phyloP scores from a whole-genome alignment of 2,888 invertebrate genomes.

The Allolobophora icterica region DNA sequence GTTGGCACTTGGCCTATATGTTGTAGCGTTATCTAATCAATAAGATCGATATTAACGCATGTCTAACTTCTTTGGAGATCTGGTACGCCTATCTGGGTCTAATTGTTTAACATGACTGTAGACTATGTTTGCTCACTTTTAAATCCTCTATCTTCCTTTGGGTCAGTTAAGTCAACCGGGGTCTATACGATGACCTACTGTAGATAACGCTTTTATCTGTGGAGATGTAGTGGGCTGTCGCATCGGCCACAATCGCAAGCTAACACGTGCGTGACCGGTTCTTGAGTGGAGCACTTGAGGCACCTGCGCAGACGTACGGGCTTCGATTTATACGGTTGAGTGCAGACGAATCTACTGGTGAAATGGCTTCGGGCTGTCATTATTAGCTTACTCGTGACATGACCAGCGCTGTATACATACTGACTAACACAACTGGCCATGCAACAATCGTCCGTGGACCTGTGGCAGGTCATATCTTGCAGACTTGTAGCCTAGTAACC shows the following conservation, averaged over 20 bases:
- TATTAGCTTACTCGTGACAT: neutral
- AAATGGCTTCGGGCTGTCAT: constrained; percentile 3
- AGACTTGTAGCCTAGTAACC: too few relatives aligned
- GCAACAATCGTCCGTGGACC: neutral
- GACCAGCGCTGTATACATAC: neutral
- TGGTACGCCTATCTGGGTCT: too few relatives aligned
- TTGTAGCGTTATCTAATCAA: too few relatives aligned
- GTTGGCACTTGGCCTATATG: too few relatives aligned
- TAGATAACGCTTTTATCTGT: neutral
- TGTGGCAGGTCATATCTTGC: neutral
- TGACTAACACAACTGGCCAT: too few relatives aligned
- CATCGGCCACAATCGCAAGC: neutral
- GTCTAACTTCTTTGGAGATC: too few relatives aligned
- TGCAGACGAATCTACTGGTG: neutral
- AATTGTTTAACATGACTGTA: too few relatives aligned
- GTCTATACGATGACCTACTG: neutral
- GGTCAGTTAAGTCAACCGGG: neutral
- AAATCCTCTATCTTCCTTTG: too few relatives aligned
- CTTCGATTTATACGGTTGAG: neutral
- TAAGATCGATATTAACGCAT: too few relatives aligned
- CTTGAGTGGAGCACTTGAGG: neutral
- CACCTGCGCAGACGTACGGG: neutral
- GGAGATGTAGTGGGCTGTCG: neutral
- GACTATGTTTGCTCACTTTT: too few relatives aligned
- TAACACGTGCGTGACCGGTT: neutral